Base-by-base conservation (phyloP, 2,113 vertebrate genomes). In the Myotis lucifugus region DNA sequence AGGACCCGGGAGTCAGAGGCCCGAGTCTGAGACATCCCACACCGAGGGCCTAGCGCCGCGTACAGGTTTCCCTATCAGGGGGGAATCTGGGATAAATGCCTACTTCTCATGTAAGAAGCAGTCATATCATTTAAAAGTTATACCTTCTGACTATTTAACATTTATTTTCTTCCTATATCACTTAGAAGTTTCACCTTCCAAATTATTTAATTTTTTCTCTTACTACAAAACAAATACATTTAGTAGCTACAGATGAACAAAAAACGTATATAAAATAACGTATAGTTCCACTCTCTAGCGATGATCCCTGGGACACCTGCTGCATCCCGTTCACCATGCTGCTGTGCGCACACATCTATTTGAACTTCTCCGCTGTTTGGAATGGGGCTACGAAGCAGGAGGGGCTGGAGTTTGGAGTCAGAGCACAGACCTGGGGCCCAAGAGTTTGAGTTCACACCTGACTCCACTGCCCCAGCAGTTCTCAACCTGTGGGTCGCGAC, bases 311-410 rank as follows among this genome's bases (percentile, higher is more conserved):
- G 2, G 6, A 34, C 29, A 14, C 0, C 2, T 48, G 50, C 48
- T 5, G 1, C 1, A 5, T 13, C 10, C 23, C 42, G 23, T 61
- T 1, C 0, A 37, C 1, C 0, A 0, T 6, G 6, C 4, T 67
- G 77, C 59, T 21, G 7, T 8, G 29, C 42, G 8, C 8, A 17
- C 3, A 29, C 6, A 1, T 1, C 9, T 0, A 8, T 29, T 2
- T 10, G 13, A 27, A 19, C 14, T 21, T 67, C 69, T 2, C 23
- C 0, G 2, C 54, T 70, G 29, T 5, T 11, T 8, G 29, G 42
- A 29, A 27, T 0, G 2, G 48, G 5, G 2, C 81, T 29, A 32
- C 5, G 69, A 72, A 50, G 56, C 4, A 17, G 54, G 2, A 48
- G 46, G 29, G 40, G 17, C 2, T 12, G 19, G 32, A 21, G 70